Conservation (phyloP, 2,888 invertebrate species). For the Pantelozetes paolii region DNA sequence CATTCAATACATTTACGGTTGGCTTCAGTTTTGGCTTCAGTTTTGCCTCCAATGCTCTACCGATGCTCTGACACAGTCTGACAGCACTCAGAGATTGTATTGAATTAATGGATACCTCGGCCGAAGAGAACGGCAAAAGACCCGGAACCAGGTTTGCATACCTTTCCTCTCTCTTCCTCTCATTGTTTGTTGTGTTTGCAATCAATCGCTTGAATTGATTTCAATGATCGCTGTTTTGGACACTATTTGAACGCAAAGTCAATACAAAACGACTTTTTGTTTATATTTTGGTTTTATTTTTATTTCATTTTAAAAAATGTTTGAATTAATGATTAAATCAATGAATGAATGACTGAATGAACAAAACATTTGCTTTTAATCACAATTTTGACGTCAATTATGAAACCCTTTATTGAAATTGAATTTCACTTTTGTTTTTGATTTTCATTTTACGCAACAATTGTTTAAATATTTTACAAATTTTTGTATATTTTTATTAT, state of each 20-base stretch:
- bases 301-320: too few species aligned
- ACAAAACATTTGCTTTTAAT: too few species aligned
- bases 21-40: not conserved
- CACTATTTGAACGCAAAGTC: not conserved
- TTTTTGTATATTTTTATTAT: too few species aligned
- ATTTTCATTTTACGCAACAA: too few species aligned
- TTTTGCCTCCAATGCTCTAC: not conserved
- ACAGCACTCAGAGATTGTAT: not conserved
- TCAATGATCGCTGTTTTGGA: not conserved
- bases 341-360: too few species aligned
- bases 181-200: not conserved
- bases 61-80: not conserved
- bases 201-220: not conserved
- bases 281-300: not conserved
- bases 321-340: too few species aligned
- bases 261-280: too few species aligned
- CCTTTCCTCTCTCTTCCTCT: not conserved
- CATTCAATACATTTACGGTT: not conserved
- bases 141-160: conserved; percentile 32
- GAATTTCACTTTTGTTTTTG: too few species aligned
- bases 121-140: conserved; percentile 23
- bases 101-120: conserved; percentile 21
- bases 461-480: too few species aligned
- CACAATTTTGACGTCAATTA: too few species aligned
- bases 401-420: too few species aligned